These are phyloP conservation scores for Alentia gelatinosa DNA, from an alignment of 2,888 invertebrate species.

Conservation along the genomic window DNA sequence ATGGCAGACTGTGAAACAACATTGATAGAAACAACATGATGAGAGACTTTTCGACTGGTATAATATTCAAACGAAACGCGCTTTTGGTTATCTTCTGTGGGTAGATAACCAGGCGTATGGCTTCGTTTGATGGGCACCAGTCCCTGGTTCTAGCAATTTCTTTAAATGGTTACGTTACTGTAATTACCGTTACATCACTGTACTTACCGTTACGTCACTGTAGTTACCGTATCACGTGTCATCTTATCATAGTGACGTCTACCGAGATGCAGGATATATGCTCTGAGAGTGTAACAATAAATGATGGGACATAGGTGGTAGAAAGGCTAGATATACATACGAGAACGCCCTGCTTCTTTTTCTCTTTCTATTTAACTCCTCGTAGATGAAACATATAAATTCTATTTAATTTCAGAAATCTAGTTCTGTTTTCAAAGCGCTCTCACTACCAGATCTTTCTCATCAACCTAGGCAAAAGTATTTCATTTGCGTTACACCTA, in stretches of 20 bases:
- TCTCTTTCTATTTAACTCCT: not conserved
- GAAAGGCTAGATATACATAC: too few species aligned
- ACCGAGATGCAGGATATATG: not conserved
- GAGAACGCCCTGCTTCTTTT: not conserved
- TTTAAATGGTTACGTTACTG: too few species aligned
- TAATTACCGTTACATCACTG: too few species aligned
- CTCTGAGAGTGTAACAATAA: not conserved
- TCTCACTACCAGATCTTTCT: constrained; percentile 42
- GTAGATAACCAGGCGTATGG: not conserved
- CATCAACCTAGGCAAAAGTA: not conserved
- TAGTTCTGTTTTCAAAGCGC: not conserved
- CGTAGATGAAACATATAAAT: too few species aligned
- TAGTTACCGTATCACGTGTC: not conserved
- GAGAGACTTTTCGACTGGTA: not conserved
- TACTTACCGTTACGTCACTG: too few species aligned
- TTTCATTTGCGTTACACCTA: not conserved
- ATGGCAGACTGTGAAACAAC: not conserved
- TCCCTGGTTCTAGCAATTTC: not conserved
- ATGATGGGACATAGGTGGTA: constrained; percentile 22
- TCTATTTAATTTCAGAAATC: too few species aligned
- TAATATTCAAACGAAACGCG: not conserved
- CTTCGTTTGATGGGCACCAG: not conserved
- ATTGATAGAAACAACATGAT: not conserved
- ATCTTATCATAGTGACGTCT: not conserved
- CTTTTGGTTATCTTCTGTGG: not conserved